Evolutionary conservation across 2,888 invertebrate species (phyloP), one percentile per base, ranked within the genome.

Genomic region (Tetheella fluctuosa): DNA sequence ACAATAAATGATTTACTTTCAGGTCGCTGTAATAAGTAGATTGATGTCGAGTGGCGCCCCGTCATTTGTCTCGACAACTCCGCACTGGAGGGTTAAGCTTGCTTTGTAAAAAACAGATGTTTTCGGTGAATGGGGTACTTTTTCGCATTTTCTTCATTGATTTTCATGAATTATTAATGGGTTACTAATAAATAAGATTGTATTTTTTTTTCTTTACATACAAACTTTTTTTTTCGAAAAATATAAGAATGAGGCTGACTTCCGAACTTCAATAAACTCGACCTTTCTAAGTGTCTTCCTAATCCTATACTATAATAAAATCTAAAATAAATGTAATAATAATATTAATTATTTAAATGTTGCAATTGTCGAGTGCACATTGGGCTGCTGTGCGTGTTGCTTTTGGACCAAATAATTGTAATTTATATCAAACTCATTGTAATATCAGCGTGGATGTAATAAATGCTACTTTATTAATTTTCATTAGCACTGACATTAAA

Each of bases 1-100:
- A 81, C 89, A 85, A 90, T 91, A 91, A 91, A 90, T 90, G 89
- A 91, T 90, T 89, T 86, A 91, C 84, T 88, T 77, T 76, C 80
- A 86, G 83, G 83, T 80, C 79, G 79, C 72, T 69, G 86, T 91
- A 92, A 93, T 93, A 90, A 91, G 89, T 75, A 81, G 89, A 91
- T 89, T 86, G 90, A 92, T 91, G 88, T 77, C 66, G 70, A 73
- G 75, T 71, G 76, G 77, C 81, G 84, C 79, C 86, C 86, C 72
- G 82, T 73, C 88, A 90, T 91, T 91, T 90, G 90, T 91, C 86
- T 82, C 67, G 30, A 62, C 58, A 62, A 57, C 48, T 52, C 48
- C 52, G 57, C 57, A 20, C 57, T 20, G 65, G 60, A 69, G 73
- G 64, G 68, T 63, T 63, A 53, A 55, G 58, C 59, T 54, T 30